A percentile compares a stretch with the other conserved stretches of the same genome.
phyloP scores from a whole-genome alignment of 2,113 vertebrate genomes.

The Delphinus delphis region DNA sequence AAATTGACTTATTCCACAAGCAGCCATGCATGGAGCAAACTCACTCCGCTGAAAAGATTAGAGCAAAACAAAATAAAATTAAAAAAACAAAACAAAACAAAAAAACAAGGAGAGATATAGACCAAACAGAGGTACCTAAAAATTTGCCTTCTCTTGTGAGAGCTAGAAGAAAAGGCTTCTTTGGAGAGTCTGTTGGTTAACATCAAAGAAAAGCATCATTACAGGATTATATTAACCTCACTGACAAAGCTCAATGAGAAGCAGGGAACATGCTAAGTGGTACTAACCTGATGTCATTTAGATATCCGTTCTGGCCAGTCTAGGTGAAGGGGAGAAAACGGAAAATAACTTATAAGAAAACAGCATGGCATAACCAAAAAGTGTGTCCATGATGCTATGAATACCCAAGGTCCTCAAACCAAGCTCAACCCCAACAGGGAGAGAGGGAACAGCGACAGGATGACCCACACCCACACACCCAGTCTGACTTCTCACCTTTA shows the following conservation, averaged over 20 bases:
- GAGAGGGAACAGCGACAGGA: constrained; percentile 64
- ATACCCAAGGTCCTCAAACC: constrained; percentile 53
- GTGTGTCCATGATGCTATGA: constrained; percentile 72
- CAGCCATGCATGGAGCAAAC: constrained; percentile 90
- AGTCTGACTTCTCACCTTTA: constrained; percentile 64
- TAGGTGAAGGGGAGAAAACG: constrained; percentile 84
- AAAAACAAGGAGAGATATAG: constrained; percentile 42
- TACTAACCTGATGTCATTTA: constrained; percentile 97
- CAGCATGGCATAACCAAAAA: constrained; percentile 75
- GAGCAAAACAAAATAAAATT: constrained; percentile 69
- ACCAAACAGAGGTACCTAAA: constrained; percentile 92
- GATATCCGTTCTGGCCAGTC: constrained; percentile 98
- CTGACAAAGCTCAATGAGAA: constrained; percentile 64
- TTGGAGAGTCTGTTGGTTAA: constrained; percentile 94
- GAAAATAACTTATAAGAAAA: constrained; percentile 79
- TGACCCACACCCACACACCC: constrained; percentile 62
- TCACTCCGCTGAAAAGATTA: constrained; percentile 86
- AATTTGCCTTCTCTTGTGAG: constrained; percentile 95
- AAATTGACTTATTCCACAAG: constrained; percentile 84
- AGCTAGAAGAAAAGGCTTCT: constrained; percentile 95
- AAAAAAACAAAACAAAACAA: constrained; percentile 27
- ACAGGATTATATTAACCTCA: constrained; percentile 65
- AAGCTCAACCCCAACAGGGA: constrained; percentile 63
- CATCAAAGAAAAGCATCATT: constrained; percentile 85
- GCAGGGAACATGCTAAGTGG: constrained; percentile 51